phyloP scores from a whole-genome alignment of 2,797 vertebrate species.

The Anas flavirostris region DNA sequence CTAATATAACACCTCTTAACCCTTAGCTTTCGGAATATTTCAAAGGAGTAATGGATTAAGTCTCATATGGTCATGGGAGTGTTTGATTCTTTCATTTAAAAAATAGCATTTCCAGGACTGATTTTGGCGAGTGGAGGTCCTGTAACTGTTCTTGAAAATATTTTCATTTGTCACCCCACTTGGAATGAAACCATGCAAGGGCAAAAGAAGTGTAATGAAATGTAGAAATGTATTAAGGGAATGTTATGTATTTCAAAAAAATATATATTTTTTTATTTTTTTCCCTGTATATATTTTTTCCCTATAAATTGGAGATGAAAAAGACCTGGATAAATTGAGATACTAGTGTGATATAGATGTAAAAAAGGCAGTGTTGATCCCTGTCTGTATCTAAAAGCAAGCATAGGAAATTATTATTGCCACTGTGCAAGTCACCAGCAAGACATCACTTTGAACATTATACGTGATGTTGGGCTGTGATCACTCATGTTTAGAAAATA shows the following conservation, averaged over 20 bases:
- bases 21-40: constrained; percentile 41
- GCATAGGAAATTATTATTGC: background rate
- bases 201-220: background rate
- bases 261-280: background rate
- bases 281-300: background rate
- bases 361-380: background rate
- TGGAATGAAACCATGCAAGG: background rate
- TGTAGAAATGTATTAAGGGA: background rate
- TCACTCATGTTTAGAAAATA: background rate
- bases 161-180: background rate
- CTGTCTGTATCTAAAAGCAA: background rate
- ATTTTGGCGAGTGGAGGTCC: background rate
- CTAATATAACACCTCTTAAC: constrained; percentile 54
- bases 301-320: background rate
- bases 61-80: background rate
- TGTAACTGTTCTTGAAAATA: background rate
- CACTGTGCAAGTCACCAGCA: background rate
- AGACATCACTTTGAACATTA: background rate
- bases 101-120: background rate
- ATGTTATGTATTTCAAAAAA: background rate
- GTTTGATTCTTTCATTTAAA: background rate
- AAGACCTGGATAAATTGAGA: background rate
- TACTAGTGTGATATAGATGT: background rate
- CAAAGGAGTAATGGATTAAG: constrained; percentile 52
- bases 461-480: background rate